phyloP scores from a whole-genome alignment of 2,888 invertebrate species.

The Chymomyza amoena region DNA sequence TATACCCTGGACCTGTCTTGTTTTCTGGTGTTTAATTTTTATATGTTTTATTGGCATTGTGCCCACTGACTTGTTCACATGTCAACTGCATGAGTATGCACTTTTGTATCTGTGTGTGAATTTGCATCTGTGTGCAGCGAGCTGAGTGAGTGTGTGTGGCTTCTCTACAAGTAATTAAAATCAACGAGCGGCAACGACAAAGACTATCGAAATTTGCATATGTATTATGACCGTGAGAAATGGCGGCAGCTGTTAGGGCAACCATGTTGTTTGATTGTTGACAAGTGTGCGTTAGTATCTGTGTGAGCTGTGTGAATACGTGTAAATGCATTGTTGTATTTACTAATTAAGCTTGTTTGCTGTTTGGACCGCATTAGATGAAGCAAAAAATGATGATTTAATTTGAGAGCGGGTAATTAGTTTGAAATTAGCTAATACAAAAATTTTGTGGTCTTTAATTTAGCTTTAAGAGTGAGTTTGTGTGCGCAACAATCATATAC shows the following conservation, averaged over 20 bases:
- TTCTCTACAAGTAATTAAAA: slow-evolving; percentile 69
- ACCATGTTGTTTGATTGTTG: slow-evolving; percentile 63
- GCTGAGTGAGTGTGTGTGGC: slow-evolving; percentile 34
- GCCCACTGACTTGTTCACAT: slow-evolving; percentile 62
- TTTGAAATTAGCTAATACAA: not conserved
- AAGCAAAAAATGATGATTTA: not conserved
- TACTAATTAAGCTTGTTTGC: not conserved
- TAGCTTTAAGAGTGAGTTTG: not conserved
- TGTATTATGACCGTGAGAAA: slow-evolving; percentile 58
- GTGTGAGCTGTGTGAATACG: not conserved
- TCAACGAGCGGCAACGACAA: slow-evolving; percentile 20
- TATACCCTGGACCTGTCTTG: not conserved
- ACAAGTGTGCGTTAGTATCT: slow-evolving; percentile 20
- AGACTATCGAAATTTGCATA: slow-evolving; percentile 55
- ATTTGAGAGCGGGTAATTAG: not conserved
- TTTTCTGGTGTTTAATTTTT: not conserved
- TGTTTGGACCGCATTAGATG: not conserved
- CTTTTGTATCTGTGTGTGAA: not conserved
- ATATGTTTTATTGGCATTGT: slow-evolving; percentile 40
- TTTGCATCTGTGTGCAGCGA: not conserved
- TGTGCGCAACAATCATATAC: not conserved
- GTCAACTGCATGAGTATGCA: slow-evolving; percentile 13
- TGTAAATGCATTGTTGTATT: not conserved
- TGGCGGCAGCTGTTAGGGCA: slow-evolving; percentile 27
- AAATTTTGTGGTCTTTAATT: not conserved